Evolutionary conservation across 2,888 invertebrate species (phyloP), one percentile per base, ranked within the genome.

Genomic region (Galerucella calmariensis): DNA sequence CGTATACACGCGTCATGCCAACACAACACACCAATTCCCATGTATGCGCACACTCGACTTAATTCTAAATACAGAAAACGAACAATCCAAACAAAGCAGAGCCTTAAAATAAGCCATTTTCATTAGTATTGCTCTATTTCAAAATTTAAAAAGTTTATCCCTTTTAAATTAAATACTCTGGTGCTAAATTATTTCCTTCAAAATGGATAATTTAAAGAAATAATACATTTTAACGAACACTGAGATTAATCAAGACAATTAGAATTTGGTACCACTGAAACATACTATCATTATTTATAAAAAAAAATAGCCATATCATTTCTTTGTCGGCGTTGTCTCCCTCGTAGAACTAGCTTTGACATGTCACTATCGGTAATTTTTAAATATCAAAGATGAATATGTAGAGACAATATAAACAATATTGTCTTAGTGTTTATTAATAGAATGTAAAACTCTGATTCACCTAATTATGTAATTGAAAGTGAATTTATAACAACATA

Each of bases 1-100:
- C 84, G 82, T 82, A 78, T 81, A 80, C 78, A 79, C 81, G 79
- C 81, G 78, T 80, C 76, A 74, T 76, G 76, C 76, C 66, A 72
- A 58, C 72, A 58, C 76, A 72, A 59, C 62, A 73, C 73, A 67
- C 68, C 70, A 61, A 67, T 46, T 69, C 46, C 20, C 69, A 35
- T 69, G 69, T 67, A 73, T 63, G 44, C 51, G 10, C 67, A 67
- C 63, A 72, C 56, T 20, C 69, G 48, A 46, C 53, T 59, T 16
- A 24, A 70, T 51, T 51, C 20, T 48, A n/a, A 62, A 69, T 46
- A 59, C 61, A 69, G 14, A 8, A 41, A 62, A 65, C 63, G 63
- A 65, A 65, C 14, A 44, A 65, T 11, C 63, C 35, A 35, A 61
- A 61, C 35, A 27, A 56, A 56, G 20, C 56, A 56, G 56, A 56